These are phyloP conservation scores for Pimephales promelas DNA, from an alignment of 2,113 vertebrate genomes.

Conservation along the genomic window DNA sequence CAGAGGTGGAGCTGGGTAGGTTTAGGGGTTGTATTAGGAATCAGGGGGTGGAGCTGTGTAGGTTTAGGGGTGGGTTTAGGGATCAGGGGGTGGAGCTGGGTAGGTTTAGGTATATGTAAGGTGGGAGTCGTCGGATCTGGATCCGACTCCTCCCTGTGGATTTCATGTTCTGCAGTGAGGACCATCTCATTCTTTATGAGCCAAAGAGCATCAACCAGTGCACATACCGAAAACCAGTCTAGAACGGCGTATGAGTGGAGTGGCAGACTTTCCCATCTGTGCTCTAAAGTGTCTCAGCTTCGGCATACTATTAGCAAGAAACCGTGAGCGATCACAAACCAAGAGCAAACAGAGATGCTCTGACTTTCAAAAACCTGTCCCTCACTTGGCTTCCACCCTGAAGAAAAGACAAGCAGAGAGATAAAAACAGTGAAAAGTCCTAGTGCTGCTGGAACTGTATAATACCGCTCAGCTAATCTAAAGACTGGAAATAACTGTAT, in stretches of 20 bases:
- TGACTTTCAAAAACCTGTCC: not conserved
- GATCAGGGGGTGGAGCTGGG: too few relatives aligned
- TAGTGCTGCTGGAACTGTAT: not conserved
- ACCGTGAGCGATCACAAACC: not conserved
- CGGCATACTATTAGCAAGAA: slow-evolving; percentile 2
- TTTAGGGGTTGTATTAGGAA: too few relatives aligned
- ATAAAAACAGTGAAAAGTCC: not conserved
- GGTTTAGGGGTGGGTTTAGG: too few relatives aligned
- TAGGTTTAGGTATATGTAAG: too few relatives aligned
- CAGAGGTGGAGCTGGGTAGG: too few relatives aligned
- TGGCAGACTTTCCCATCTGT: not conserved
- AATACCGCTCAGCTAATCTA: not conserved
- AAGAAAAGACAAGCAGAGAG: not conserved
- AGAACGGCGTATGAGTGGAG: not conserved
- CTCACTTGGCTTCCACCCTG: not conserved
- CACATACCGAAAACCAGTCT: not conserved
- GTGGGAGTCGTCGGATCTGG: too few relatives aligned
- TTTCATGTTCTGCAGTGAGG: too few relatives aligned
- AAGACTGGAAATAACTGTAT: not conserved
- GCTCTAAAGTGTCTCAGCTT: not conserved
- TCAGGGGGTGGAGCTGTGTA: too few relatives aligned
- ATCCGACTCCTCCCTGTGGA: too few relatives aligned
- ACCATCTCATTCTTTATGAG: not conserved
- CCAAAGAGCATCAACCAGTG: not conserved
- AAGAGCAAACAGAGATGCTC: slow-evolving; percentile 12